phyloP scores from a whole-genome alignment of 2,888 invertebrate species.

The Drosophila nr. perissopoda region DNA sequence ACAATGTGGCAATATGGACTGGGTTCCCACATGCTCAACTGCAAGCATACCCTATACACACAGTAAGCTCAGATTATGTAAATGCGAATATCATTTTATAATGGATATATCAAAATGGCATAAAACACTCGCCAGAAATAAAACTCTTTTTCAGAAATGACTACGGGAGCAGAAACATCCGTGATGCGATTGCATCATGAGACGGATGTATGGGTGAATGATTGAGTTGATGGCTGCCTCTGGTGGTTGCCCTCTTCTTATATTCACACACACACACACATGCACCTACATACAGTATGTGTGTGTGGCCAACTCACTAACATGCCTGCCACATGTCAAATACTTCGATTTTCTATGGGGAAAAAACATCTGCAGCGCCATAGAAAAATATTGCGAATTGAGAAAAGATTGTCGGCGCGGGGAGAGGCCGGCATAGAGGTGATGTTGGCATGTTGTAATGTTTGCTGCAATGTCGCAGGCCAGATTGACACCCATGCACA shows the following conservation, averaged over 20 bases:
- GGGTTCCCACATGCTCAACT: background rate
- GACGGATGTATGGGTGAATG: conserved; percentile 30
- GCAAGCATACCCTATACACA: conserved; percentile 18
- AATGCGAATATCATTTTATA: background rate
- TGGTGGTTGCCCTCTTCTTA: conserved; percentile 6
- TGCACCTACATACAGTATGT: conserved; percentile 2
- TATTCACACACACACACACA: conserved; percentile 4
- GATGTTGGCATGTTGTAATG: conserved; percentile 6
- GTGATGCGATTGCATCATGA: conserved; percentile 11
- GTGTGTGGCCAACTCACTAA: conserved; percentile 36
- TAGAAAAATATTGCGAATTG: conserved; percentile 21
- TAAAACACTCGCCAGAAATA: background rate
- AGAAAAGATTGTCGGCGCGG: background rate
- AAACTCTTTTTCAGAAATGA: conserved; percentile 2
- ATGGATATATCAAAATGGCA: conserved; percentile 1
- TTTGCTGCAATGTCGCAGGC: conserved; percentile 36
- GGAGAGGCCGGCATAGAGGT: too few relatives aligned
- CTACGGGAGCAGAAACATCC: conserved; percentile 4
- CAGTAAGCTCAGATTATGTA: background rate
- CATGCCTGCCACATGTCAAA: conserved; percentile 72
- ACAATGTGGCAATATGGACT: background rate
- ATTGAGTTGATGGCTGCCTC: conserved; percentile 31
- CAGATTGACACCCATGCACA: conserved; percentile 41
- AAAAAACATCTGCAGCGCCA: conserved; percentile 9
- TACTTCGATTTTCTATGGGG: conserved; percentile 63